Conservation (phyloP, 2,888 invertebrate genomes). For the Orthosia cruda region DNA sequence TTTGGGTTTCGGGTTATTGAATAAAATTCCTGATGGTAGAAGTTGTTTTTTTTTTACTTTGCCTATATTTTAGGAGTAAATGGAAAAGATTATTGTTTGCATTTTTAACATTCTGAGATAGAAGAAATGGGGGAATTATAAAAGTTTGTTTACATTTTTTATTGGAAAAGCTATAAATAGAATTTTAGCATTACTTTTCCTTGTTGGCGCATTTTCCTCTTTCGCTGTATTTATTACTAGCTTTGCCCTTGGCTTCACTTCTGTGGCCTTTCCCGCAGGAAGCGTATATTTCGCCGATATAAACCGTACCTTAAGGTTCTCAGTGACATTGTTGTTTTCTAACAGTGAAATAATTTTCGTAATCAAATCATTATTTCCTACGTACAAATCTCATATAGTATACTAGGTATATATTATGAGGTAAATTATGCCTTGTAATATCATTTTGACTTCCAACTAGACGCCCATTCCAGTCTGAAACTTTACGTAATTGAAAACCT, state of each 20-base stretch:
- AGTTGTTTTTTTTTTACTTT: constrained; percentile 14
- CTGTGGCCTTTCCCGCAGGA: neutral
- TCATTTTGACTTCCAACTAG: neutral
- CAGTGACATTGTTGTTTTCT: neutral
- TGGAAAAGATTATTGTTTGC: neutral
- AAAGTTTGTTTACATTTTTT: neutral
- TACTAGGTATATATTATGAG: no score
- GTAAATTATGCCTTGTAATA: neutral
- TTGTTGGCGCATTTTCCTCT: neutral
- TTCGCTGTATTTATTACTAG: neutral
- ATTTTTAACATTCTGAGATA: neutral
- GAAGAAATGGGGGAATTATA: neutral
- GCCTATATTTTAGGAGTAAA: neutral
- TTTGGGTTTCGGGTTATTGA: constrained; percentile 48
- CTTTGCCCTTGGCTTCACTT: neutral
- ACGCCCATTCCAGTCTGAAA: neutral
- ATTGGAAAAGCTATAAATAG: constrained; percentile 6
- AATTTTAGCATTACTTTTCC: neutral
- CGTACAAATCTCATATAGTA: neutral
- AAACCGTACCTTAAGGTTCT: neutral
- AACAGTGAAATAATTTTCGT: no score
- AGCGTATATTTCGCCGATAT: neutral
- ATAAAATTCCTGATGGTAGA: constrained; percentile 42
- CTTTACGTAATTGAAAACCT: constrained; percentile 19
- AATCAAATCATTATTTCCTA: neutral